Evolutionary conservation across 2,113 vertebrate species (phyloP).

Genomic region (Marmota monax): DNA sequence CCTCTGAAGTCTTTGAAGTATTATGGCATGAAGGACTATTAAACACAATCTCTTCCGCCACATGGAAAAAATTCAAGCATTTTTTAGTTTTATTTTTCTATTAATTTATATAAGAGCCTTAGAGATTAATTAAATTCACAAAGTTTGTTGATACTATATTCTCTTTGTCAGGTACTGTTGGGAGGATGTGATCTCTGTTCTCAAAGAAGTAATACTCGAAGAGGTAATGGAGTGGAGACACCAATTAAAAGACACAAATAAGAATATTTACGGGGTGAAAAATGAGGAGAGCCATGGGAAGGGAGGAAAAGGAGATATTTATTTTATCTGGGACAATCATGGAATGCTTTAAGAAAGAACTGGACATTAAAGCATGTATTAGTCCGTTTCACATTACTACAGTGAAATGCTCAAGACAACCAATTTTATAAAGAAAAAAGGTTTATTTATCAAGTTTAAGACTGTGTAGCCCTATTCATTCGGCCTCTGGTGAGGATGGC

Average conservation of each 20-base stretch:
- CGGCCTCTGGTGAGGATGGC: background rate
- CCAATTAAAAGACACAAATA: background rate
- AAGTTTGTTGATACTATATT: background rate
- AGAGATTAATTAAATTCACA: background rate
- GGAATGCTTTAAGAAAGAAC: background rate
- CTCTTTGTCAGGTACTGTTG: background rate
- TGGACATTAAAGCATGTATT: background rate
- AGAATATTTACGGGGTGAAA: background rate
- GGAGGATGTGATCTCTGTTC: background rate
- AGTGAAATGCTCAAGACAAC: background rate
- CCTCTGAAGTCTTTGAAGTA: conserved; percentile 52
- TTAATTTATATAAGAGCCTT: background rate
- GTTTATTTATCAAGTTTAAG: background rate
- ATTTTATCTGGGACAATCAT: background rate
- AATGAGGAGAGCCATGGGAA: background rate
- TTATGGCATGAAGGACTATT: background rate
- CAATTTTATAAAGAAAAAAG: background rate
- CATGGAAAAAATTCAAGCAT: background rate
- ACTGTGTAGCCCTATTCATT: background rate
- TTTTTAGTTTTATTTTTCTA: background rate
- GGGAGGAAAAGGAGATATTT: background rate
- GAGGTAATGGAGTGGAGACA: background rate
- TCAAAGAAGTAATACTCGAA: background rate
- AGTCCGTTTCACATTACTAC: background rate
- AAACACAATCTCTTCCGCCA: conserved; percentile 17